Base-by-base conservation (phyloP, 2,113 vertebrate genomes). In the Fulmarus glacialis region DNA sequence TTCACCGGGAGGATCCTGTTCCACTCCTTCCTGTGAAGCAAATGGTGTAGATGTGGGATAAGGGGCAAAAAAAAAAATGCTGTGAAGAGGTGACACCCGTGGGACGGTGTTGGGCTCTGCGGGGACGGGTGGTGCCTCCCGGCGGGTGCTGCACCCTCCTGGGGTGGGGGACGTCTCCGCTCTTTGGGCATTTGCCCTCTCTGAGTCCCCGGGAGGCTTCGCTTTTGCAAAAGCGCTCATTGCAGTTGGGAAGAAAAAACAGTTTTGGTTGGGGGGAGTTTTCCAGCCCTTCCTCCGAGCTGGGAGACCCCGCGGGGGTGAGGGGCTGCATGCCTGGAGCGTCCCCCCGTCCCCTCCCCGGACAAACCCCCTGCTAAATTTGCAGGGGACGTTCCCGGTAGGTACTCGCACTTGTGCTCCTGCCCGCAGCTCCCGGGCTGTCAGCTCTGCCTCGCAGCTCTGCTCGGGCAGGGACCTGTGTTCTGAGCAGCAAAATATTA, bases 281-380 rank as follows among this genome's bases (percentile, higher is more conserved):
- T 87, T 87, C 34, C 11, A 78, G 50, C 48, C 62, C 17, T 86
- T 67, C 8, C 30, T 53, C 9, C 0, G 1, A 50, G 55, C 7
- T 0, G 10, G 30, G 52, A 2, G 67, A 34, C 30, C 27, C 40
- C 2, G 0, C 0, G 2, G 75, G n/a, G 2, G 30, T 0, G 5
- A 22, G 21, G 53, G 63, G 15, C 8, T 16, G 20, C 1, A 5
- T 0, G 0, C 11, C 45, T 8, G 63, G 27, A n/a, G 63, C 1
- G 6, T 52, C 24, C 6, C 34, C 42, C 8, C 1, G 1, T 5
- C 4, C 48, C 42, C 12, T 63, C 15, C 70, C 43, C 0, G 1
- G 18, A 4, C 24, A 16, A 38, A 5, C 6, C 36, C 62, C 53
- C 16, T 3, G 10, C 2, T 38, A 1, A 14, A 4, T 56, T 12